Evolutionary conservation across 2,888 invertebrate genomes (phyloP).

Genomic region (Cerastoderma edule): DNA sequence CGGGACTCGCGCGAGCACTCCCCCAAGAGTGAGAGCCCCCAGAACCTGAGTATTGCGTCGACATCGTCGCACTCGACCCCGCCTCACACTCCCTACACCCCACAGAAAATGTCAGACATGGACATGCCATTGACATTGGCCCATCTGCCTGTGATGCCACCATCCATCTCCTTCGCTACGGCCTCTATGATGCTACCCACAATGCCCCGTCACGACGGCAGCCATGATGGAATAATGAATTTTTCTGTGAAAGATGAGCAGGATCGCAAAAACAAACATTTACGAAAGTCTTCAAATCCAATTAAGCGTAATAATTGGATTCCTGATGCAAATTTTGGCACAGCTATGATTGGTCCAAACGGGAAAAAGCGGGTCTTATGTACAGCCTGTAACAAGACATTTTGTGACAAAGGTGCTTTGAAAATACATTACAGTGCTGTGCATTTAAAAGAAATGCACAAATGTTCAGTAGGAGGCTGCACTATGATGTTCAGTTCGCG

Average conservation of each 20-base stretch:
- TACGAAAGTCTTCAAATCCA: conserved; percentile 84
- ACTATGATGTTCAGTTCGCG: conserved; percentile 99
- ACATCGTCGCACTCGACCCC: conserved; percentile 72
- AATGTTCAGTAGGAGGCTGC: conserved; percentile 99
- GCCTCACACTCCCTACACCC: conserved; percentile 64
- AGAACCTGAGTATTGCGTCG: conserved; percentile 71
- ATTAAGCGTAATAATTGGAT: conserved; percentile 84
- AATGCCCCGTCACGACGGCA: conserved; percentile 56
- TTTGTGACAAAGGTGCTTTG: conserved; percentile 99
- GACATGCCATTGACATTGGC: conserved; percentile 56
- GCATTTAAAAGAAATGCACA: conserved; percentile 99
- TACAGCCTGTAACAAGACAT: conserved; percentile 98
- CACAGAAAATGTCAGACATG: conserved; percentile 57
- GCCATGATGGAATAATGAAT: conserved; percentile 69
- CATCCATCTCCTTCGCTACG: conserved; percentile 45
- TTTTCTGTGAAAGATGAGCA: conserved; percentile 75
- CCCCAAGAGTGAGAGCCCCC: conserved; percentile 73
- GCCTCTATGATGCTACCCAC: conserved; percentile 65
- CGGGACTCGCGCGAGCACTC: conserved; percentile 59
- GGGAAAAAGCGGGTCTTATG: conserved; percentile 98
- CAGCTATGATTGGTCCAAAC: conserved; percentile 81
- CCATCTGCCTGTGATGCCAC: conserved; percentile 53
- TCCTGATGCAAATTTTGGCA: conserved; percentile 82
- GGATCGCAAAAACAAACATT: conserved; percentile 80
- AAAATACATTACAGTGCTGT: conserved; percentile 99